Conservation (phyloP, 2,888 invertebrate genomes). For the Scaptodrosophila latifasciaeformis region DNA sequence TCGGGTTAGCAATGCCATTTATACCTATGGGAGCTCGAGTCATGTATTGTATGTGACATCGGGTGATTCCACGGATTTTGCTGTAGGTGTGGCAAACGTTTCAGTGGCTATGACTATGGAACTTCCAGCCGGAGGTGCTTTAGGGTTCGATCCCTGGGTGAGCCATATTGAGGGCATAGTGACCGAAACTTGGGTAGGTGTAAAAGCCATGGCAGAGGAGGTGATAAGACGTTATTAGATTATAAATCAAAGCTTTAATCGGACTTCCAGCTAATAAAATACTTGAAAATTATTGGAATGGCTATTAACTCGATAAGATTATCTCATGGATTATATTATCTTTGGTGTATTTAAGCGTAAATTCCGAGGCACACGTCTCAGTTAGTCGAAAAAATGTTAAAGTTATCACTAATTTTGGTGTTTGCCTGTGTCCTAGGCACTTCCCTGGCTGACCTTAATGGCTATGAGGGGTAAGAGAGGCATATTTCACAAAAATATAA, state of each 20-base stretch:
- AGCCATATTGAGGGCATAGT: constrained; percentile 66
- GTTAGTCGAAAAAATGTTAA: constrained; percentile 41
- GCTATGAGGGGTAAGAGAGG: constrained; percentile 38
- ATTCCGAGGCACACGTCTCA: constrained; percentile 18
- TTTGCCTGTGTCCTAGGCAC: constrained; percentile 20
- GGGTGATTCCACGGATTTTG: constrained; percentile 81
- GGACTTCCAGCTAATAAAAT: not conserved
- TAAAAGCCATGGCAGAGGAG: constrained; percentile 66
- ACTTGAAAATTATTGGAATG: not conserved
- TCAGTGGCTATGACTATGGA: constrained; percentile 77
- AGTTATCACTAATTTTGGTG: constrained; percentile 26
- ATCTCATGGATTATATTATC: too few species aligned
- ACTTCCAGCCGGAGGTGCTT: constrained; percentile 77
- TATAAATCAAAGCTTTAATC: not conserved
- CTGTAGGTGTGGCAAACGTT: constrained; percentile 74
- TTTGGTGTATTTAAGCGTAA: not conserved
- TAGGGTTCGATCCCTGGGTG: constrained; percentile 77
- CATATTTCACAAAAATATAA: too few species aligned
- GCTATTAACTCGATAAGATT: too few species aligned
- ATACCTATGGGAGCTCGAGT: constrained; percentile 75
- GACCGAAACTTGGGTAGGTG: constrained; percentile 77
- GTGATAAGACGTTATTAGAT: constrained; percentile 43
- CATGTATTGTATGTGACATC: constrained; percentile 75
- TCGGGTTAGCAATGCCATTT: constrained; percentile 58
- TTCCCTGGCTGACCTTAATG: not conserved